Evolutionary conservation across 1,140 invertebrate genomes (phyloP).

Genomic region (Penaeus vannamei): DNA sequence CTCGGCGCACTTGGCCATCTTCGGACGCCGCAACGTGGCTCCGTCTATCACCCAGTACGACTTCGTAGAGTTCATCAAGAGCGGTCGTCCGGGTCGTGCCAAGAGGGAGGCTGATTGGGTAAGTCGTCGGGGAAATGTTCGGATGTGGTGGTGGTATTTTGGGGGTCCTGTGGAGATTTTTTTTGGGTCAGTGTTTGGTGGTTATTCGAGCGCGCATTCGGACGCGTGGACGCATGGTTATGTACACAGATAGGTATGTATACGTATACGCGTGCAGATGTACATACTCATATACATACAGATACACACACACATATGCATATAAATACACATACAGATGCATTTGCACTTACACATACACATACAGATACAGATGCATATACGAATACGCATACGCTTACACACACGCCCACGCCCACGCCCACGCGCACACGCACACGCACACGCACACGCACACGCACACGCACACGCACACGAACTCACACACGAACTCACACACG

Average conservation of each 20-base stretch:
- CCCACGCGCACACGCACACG: neutral
- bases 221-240: neutral
- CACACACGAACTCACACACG: neutral
- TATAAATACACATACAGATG: neutral
- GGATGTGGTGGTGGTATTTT: neutral
- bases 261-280: neutral
- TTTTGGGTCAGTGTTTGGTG: too few species aligned
- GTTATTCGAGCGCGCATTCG: neutral
- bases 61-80: slow-evolving; percentile 90
- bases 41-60: slow-evolving; percentile 96
- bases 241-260: neutral
- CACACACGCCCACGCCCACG: neutral
- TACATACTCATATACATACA: neutral
- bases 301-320: neutral
- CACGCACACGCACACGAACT: slow-evolving; percentile 6
- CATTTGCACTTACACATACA: neutral
- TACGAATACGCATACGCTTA: neutral
- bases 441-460: neutral
- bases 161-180: too few species aligned
- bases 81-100: slow-evolving; percentile 55
- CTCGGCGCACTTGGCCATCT: slow-evolving; percentile 94
- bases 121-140: neutral
- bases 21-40: slow-evolving; percentile 90
- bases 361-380: neutral
- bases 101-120: slow-evolving; percentile 53